Evolutionary conservation across 1,140 invertebrate genomes (phyloP).

Genomic region (Drosophila navojoa): DNA sequence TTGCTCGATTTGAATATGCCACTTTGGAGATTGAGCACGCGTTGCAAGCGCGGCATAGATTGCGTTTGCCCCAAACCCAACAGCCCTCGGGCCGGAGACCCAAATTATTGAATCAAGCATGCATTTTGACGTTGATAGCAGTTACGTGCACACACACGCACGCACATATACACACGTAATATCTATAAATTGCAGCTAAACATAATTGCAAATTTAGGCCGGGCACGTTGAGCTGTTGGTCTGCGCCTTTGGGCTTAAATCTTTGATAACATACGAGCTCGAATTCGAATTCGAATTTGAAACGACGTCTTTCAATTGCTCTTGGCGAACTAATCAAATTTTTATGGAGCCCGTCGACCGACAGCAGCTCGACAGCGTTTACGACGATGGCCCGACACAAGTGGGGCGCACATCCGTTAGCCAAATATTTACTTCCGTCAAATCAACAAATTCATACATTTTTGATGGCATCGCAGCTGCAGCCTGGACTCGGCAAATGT

Average conservation of each 20-base stretch:
- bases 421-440: constrained; percentile 76
- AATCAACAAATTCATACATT: constrained; percentile 76
- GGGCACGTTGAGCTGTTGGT: background rate
- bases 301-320: constrained; percentile 3
- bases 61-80: constrained; percentile 46
- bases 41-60: constrained; percentile 44
- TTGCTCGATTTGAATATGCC: constrained; percentile 63
- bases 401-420: constrained; percentile 39
- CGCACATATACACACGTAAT: background rate
- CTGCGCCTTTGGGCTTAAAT: constrained; percentile 3
- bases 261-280: background rate
- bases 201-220: background rate
- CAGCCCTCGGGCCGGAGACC: constrained; percentile 11
- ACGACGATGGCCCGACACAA: constrained; percentile 23
- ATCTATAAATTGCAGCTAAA: background rate
- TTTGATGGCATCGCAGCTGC: constrained; percentile 62
- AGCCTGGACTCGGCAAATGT: constrained; percentile 36
- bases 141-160: constrained; percentile 4
- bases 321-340: constrained; percentile 28
- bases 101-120: constrained; percentile 40
- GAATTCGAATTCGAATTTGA: constrained; percentile 6
- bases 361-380: constrained; percentile 2
- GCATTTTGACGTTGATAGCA: constrained; percentile 40
- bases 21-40: constrained; percentile 71
- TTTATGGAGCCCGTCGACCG: constrained; percentile 20